These are phyloP conservation scores for Cordylochernes scorpioides DNA, from an alignment of 2,888 invertebrate genomes.

Conservation along the genomic window DNA sequence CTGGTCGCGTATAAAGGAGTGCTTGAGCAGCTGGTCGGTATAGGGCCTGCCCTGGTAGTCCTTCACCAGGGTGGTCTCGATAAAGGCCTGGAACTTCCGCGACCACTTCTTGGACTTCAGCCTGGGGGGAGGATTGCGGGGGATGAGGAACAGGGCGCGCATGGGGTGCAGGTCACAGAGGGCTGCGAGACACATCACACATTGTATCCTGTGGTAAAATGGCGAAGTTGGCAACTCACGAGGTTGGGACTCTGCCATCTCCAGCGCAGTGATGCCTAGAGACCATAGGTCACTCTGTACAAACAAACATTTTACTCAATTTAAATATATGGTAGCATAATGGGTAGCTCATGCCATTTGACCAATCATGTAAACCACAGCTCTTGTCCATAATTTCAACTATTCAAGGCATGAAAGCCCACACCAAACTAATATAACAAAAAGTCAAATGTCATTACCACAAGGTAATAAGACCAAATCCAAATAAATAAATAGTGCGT, in stretches of 20 bases:
- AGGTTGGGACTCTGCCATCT: conserved; percentile 99
- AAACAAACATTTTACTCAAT: conserved; percentile 5
- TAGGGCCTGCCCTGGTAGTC: conserved; percentile 96
- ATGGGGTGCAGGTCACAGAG: conserved; percentile 98
- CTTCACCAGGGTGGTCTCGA: conserved; percentile 92
- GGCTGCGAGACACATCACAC: conserved; percentile 25
- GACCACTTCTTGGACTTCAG: conserved; percentile 87
- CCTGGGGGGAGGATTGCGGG: conserved; percentile 86
- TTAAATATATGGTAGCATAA: not conserved
- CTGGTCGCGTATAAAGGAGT: conserved; percentile 92
- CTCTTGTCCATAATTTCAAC: too few relatives aligned
- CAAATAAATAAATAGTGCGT: too few relatives aligned
- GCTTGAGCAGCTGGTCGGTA: conserved; percentile 87
- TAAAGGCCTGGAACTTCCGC: conserved; percentile 38
- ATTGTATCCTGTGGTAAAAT: not conserved
- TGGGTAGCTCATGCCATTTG: too few relatives aligned
- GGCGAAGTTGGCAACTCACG: conserved; percentile 25
- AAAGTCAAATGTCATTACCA: too few relatives aligned
- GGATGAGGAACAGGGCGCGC: conserved; percentile 92
- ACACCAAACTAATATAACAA: too few relatives aligned
- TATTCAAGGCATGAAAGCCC: too few relatives aligned
- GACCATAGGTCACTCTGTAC: conserved; percentile 31
- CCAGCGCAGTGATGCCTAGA: conserved; percentile 79
- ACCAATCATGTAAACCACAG: too few relatives aligned
- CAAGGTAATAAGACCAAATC: too few relatives aligned